phyloP scores from a whole-genome alignment of 2,888 invertebrate species.

The Hirtodrosophila alboralis region DNA sequence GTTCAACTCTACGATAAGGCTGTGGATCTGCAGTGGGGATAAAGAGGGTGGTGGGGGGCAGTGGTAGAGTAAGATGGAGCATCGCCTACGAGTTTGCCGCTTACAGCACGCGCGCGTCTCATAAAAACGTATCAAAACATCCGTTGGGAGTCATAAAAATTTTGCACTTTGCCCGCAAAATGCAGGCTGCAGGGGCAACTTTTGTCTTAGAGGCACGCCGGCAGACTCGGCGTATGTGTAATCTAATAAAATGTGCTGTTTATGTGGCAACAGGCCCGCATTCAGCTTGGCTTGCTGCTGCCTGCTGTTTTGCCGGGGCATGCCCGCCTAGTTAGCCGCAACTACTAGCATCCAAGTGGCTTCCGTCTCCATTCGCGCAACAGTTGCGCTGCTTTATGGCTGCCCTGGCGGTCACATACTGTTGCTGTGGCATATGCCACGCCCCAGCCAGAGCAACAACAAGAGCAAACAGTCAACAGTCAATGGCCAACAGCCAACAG shows the following conservation, averaged over 20 bases:
- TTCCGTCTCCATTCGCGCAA: constrained; percentile 54
- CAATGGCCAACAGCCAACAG: no score
- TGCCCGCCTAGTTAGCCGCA: constrained; percentile 59
- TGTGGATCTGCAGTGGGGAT: constrained; percentile 1
- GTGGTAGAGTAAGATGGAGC: constrained; percentile 25
- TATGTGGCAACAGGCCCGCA: constrained; percentile 69
- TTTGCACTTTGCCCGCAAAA: constrained; percentile 73
- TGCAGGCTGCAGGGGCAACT: constrained; percentile 25
- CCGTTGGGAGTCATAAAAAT: constrained; percentile 79
- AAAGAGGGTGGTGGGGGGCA: neutral
- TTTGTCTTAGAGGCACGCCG: constrained; percentile 23
- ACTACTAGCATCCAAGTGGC: constrained; percentile 58
- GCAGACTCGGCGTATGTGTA: constrained; percentile 66
- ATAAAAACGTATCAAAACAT: constrained; percentile 80
- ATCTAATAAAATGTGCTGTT: constrained; percentile 80
- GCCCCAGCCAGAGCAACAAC: no score
- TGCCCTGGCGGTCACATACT: constrained; percentile 46
- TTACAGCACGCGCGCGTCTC: constrained; percentile 79
- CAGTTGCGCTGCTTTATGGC: constrained; percentile 74
- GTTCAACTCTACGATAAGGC: constrained; percentile 51
- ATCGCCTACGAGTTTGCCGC: constrained; percentile 62
- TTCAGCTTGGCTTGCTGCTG: constrained; percentile 12
- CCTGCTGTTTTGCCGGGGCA: constrained; percentile 43
- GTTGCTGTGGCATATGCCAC: constrained; percentile 30
- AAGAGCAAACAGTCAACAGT: neutral